These are phyloP conservation scores for Phoxinus phoxinus DNA, from an alignment of 2,113 vertebrate species.

Conservation along the genomic window DNA sequence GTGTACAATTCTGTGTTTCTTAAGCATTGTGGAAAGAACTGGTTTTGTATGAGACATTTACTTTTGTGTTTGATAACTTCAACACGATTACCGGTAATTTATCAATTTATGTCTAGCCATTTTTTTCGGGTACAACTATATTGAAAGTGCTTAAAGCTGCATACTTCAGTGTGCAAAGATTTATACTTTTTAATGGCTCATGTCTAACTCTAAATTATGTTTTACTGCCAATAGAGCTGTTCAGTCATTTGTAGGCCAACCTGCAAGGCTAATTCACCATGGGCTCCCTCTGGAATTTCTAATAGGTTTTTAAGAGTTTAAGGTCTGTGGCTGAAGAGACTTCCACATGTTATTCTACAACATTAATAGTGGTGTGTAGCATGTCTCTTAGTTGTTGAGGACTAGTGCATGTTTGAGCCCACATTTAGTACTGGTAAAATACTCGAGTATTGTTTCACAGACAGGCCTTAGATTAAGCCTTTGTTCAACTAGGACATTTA, in stretches of 20 bases:
- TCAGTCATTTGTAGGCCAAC: not conserved
- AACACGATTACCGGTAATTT: not conserved
- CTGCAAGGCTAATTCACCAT: conserved; percentile 3
- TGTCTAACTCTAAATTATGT: not conserved
- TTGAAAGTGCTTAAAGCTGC: conserved; percentile 2
- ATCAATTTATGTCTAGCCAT: not conserved
- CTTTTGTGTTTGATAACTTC: not conserved
- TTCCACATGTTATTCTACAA: not conserved
- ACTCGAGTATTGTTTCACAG: too few relatives aligned
- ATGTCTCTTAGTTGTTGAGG: too few relatives aligned
- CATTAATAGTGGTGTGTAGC: not conserved
- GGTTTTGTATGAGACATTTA: not conserved
- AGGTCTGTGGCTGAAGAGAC: conserved; percentile 13
- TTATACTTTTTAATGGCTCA: not conserved
- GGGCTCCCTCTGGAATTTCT: not conserved
- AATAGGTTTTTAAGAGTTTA: conserved; percentile 1
- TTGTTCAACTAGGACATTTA: too few relatives aligned
- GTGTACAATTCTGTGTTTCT: conserved; percentile 21
- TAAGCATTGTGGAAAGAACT: not conserved
- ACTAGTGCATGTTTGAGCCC: too few relatives aligned
- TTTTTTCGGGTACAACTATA: not conserved
- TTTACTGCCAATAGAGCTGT: conserved; percentile 5
- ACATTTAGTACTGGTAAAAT: too few relatives aligned
- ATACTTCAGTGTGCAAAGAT: not conserved
- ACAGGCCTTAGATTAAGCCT: too few relatives aligned